Evolutionary conservation across 2,888 invertebrate species (phyloP), one percentile per base, ranked within the genome.

Genomic region (Diarsia brunnea): DNA sequence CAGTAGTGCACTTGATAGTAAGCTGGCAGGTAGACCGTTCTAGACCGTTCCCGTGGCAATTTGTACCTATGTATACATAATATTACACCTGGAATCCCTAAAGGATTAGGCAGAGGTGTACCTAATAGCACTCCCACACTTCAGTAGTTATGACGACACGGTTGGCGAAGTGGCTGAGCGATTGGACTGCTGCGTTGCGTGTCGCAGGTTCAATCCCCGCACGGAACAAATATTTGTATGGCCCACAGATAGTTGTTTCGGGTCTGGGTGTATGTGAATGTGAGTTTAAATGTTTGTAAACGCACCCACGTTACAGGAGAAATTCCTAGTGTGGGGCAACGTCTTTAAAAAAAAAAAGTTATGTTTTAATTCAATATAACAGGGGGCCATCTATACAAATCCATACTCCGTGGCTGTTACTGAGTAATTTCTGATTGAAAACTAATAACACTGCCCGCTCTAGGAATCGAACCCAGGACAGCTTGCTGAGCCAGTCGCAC

Each of bases 11-110:
- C 7, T 24, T 38, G 70, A 70, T 70, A 51, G 27, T 71, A 71
- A 71, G 49, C 66, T 55, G 72, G 58, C 72, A 66, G 31, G 27
- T 14, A 27, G 45, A n/a, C n/a, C 12, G 16, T 12, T 55, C 24
- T 68, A 12, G 43, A 68, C 24, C 31, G 19, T 24, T 55, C 24
- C n/a, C 4, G 19, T 24, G 11, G 12, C 19, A 38, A 43, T 60
- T 60, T 53, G 3, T 53, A 53, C 53, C n/a, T n/a, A 53, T n/a
- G 4, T 51, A 49, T 19, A 49, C 5, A 19, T 49, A 21, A 10
- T 21, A 47, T 47, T 14, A 21, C n/a, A 21, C 53, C 4, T 53
- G n/a, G n/a, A n/a, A n/a, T n/a, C 12, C 53, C 21, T 8, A 0
- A 51, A 21, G 51, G 21, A 21, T 21, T 51, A 51, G 21, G 8